A percentile compares a stretch with the other conserved stretches of the same genome.
These are phyloP conservation scores for Meandrina meandrites DNA, from an alignment of 92 coral and sea anemone genomes.

Conservation along the genomic window DNA sequence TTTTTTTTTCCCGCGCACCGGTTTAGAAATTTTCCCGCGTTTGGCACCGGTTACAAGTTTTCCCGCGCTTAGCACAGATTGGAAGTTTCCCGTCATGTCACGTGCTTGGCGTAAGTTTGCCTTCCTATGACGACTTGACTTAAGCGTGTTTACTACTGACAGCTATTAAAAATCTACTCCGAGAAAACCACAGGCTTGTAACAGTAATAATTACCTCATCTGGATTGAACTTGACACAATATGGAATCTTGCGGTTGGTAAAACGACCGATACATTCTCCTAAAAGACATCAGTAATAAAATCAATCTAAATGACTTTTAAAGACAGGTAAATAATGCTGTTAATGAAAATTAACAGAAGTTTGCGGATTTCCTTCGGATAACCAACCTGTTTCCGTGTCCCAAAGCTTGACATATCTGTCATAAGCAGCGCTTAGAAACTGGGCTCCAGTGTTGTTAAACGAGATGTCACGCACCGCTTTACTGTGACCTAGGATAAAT, in stretches of 20 bases:
- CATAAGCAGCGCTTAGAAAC: slow-evolving; percentile 96
- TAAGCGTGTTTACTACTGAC: too few species aligned
- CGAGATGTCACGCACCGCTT: slow-evolving; percentile 94
- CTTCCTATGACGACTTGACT: too few species aligned
- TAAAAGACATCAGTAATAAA: slow-evolving; percentile 11
- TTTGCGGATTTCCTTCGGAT: neutral
- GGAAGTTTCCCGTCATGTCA: neutral
- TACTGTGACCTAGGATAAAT: slow-evolving; percentile 81
- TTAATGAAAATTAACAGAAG: neutral
- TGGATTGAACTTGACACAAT: slow-evolving; percentile 97
- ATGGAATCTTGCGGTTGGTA: slow-evolving; percentile 93
- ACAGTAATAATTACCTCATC: slow-evolving; percentile 75
- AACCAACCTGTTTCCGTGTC: slow-evolving; percentile 94
- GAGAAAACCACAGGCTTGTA: neutral
- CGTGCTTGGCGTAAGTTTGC: neutral
- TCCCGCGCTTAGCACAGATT: neutral
- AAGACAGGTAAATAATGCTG: neutral
- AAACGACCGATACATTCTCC: slow-evolving; percentile 93
- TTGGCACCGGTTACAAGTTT: neutral
- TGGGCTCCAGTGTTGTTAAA: slow-evolving; percentile 90
- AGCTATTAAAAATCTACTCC: neutral
- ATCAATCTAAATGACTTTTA: neutral
- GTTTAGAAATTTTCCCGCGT: neutral
- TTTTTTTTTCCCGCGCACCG: neutral
- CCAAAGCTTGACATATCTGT: slow-evolving; percentile 99